Conservation (phyloP, 2,113 vertebrate genomes). For the Chaetorhynchus papuensis region DNA sequence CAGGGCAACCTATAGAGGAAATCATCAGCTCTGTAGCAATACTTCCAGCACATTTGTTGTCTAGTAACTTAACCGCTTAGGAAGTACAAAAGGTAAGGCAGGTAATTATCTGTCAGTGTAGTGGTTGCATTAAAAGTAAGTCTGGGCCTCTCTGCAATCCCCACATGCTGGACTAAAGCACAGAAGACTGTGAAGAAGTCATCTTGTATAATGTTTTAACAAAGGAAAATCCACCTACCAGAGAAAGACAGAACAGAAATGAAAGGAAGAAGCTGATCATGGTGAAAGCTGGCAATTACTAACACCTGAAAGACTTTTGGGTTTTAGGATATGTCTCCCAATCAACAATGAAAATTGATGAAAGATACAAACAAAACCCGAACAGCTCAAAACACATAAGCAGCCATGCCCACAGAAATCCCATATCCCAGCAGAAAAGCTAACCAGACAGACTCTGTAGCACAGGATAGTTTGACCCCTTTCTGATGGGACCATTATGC, state of each 20-base stretch:
- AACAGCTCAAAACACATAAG: not conserved
- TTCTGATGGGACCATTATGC: not conserved
- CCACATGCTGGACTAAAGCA: not conserved
- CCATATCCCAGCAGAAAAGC: not conserved
- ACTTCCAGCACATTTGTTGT: not conserved
- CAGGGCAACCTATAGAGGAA: not conserved
- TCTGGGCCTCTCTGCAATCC: not conserved
- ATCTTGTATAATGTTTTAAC: not conserved
- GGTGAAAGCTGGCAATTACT: not conserved
- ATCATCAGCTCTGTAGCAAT: not conserved
- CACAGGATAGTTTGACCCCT: not conserved
- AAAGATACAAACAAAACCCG: not conserved
- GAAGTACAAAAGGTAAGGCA: not conserved
- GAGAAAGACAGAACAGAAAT: not conserved
- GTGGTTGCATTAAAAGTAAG: not conserved
- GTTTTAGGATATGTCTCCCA: not conserved
- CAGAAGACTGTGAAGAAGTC: not conserved
- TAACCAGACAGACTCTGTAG: not conserved
- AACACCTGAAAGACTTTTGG: not conserved
- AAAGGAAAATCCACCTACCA: not conserved
- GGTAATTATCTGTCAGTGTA: not conserved
- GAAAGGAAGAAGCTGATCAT: not conserved
- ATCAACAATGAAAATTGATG: not conserved
- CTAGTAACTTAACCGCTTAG: not conserved
- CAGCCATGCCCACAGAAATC: not conserved